These are phyloP conservation scores for Noctua comes DNA, from an alignment of 2,888 invertebrate genomes.

Conservation along the genomic window DNA sequence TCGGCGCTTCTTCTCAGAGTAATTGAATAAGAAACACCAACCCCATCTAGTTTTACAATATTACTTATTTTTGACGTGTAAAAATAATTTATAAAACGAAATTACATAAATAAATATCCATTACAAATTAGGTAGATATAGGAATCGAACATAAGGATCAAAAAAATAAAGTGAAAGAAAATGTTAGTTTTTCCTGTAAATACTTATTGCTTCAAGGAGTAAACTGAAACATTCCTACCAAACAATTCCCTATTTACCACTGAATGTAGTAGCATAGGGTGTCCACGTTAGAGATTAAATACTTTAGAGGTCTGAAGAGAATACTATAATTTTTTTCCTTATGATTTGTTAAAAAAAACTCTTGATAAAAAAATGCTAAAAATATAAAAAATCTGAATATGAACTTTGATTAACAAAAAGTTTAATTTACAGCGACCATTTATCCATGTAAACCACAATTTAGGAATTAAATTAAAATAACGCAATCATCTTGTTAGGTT, in stretches of 20 bases:
- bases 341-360: too few relatives aligned
- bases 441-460: slow-evolving; percentile 14
- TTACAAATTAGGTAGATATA: not conserved
- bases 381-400: not conserved
- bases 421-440: slow-evolving; percentile 8
- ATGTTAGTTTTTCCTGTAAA: not conserved
- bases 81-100: not conserved
- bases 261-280: not conserved
- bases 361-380: not conserved
- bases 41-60: too few relatives aligned
- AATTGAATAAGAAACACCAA: not conserved
- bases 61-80: not conserved
- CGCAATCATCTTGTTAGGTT: slow-evolving; percentile 55
- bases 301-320: not conserved
- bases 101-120: not conserved
- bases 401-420: not conserved
- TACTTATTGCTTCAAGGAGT: not conserved
- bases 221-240: not conserved
- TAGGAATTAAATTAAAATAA: slow-evolving; percentile 45
- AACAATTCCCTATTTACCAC: not conserved
- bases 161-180: not conserved
- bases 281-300: not conserved
- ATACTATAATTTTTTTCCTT: rapidly evolving
- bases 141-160: not conserved
- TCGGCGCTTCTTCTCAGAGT: not conserved